Percentiles rank a stretch among this genome's conserved stretches.
Conservation (phyloP, 2,888 invertebrate genomes). For the Orthonychiurus folsomi region DNA sequence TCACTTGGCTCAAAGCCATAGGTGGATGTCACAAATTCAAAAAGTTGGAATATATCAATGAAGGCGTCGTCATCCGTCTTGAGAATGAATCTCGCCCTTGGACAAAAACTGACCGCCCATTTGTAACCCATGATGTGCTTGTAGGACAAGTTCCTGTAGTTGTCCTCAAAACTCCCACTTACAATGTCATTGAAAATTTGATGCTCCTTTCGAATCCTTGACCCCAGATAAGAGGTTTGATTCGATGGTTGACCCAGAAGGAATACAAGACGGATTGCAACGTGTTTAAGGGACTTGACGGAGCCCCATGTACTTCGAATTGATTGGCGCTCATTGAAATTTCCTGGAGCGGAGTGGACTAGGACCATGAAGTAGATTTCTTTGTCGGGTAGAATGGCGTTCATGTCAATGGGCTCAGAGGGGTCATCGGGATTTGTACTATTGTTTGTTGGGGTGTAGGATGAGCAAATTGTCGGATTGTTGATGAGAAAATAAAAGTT, state of each 20-base stretch:
- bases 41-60: slow-evolving; percentile 40
- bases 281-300: slow-evolving; percentile 32
- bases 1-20: slow-evolving; percentile 31
- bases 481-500: slow-evolving; percentile 36
- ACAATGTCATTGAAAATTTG: slow-evolving; percentile 37
- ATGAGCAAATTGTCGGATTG: slow-evolving; percentile 30
- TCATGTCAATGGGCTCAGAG: background rate
- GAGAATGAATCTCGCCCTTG: slow-evolving; percentile 37
- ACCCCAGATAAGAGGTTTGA: slow-evolving; percentile 21
- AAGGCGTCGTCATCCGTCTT: slow-evolving; percentile 42
- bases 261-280: slow-evolving; percentile 38
- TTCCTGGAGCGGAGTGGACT: slow-evolving; percentile 41
- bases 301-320: slow-evolving; percentile 42
- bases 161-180: slow-evolving; percentile 39
- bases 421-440: background rate
- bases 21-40: slow-evolving; percentile 36
- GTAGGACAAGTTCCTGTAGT: slow-evolving; percentile 41
- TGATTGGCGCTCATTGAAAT: slow-evolving; percentile 41
- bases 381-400: too few relatives aligned
- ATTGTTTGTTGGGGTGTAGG: background rate
- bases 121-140: slow-evolving; percentile 41
- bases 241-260: slow-evolving; percentile 32
- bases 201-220: slow-evolving; percentile 39
- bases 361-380: slow-evolving; percentile 40
- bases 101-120: slow-evolving; percentile 39